Conservation (phyloP, 2,113 vertebrate species). For the Aphyosemion australe region DNA sequence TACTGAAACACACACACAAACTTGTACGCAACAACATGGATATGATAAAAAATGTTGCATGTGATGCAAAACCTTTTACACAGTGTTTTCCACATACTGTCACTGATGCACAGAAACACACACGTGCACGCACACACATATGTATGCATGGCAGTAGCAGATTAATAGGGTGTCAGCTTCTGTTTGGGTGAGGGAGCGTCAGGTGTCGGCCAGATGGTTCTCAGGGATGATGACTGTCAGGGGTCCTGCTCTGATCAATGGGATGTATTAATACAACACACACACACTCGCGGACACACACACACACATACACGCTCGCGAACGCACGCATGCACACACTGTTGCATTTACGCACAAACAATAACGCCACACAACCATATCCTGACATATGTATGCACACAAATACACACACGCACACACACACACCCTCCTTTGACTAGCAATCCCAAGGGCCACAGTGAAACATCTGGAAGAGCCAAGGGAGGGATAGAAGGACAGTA, state of each 20-base stretch:
- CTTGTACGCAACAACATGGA: constrained; percentile 36
- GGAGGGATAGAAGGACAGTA: constrained; percentile 70
- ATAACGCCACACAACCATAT: constrained; percentile 49
- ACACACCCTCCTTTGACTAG: constrained; percentile 85
- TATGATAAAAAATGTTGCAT: constrained; percentile 43
- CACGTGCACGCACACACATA: constrained; percentile 13
- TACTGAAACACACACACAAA: constrained; percentile 10
- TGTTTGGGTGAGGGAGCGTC: constrained; percentile 99
- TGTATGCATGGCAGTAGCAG: constrained; percentile 81
- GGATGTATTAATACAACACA: constrained; percentile 98
- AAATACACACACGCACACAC: constrained; percentile 69
- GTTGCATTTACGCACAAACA: constrained; percentile 49
- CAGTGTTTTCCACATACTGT: constrained; percentile 30
- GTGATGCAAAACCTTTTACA: constrained; percentile 48
- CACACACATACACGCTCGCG: constrained; percentile 45
- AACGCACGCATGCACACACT: constrained; percentile 24
- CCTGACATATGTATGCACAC: constrained; percentile 55
- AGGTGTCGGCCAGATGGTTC: constrained; percentile 99
- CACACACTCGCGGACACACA: constrained; percentile 24
- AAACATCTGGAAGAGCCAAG: constrained; percentile 97
- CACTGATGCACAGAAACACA: constrained; percentile 47
- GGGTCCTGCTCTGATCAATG: constrained; percentile 99
- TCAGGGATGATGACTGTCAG: constrained; percentile 99
- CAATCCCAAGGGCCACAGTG: constrained; percentile 87
- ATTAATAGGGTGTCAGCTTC: constrained; percentile 99